phyloP scores from a whole-genome alignment of 2,888 invertebrate species.

The Callosobruchus maculatus region DNA sequence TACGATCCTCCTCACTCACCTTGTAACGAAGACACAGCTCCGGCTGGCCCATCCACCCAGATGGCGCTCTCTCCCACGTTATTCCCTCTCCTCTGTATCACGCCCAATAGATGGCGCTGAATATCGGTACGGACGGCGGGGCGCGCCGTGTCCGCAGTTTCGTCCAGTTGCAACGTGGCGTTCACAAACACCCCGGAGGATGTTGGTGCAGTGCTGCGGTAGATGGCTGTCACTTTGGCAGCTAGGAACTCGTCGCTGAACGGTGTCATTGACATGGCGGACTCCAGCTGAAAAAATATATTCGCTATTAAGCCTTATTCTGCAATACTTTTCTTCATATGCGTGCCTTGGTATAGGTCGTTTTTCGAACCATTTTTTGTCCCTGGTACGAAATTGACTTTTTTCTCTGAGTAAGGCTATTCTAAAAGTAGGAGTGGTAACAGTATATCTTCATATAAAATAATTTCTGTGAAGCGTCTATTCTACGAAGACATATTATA shows the following conservation, averaged over 20 bases:
- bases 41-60: constrained; percentile 78
- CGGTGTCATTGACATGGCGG: constrained; percentile 89
- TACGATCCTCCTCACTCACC: constrained; percentile 48
- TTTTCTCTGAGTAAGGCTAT: no score
- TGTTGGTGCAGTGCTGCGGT: constrained; percentile 63
- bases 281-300: constrained; percentile 69
- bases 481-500: no score
- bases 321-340: no score
- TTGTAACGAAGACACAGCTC: constrained; percentile 71
- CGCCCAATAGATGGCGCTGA: constrained; percentile 79
- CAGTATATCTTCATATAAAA: no score
- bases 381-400: no score
- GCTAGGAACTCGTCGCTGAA: constrained; percentile 84
- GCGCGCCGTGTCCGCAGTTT: constrained; percentile 68
- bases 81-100: constrained; percentile 77
- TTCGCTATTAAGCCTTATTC: neutral
- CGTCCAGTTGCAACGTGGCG: constrained; percentile 76
- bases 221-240: constrained; percentile 74
- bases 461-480: no score
- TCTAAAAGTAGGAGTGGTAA: no score
- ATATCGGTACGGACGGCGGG: constrained; percentile 70
- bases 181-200: constrained; percentile 80
- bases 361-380: no score
- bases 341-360: no score
- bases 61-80: constrained; percentile 85